Conservation (phyloP, 2,797 vertebrate genomes). For the Melopsittacus undulatus region DNA sequence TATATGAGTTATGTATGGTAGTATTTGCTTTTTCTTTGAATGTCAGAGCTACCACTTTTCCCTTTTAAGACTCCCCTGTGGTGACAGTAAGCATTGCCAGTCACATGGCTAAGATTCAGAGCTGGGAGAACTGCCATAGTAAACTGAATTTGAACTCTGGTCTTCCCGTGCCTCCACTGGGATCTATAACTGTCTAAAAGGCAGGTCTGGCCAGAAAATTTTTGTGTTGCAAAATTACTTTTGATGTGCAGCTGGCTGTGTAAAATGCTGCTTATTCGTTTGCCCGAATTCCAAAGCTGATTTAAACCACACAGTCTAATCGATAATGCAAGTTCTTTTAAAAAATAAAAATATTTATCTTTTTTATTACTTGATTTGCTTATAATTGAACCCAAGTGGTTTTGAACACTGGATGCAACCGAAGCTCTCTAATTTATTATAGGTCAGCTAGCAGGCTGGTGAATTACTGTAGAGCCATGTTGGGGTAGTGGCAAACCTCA, state of each 20-base stretch:
- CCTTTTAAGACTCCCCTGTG: conserved; percentile 67
- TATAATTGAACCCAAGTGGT: conserved; percentile 13
- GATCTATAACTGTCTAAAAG: conserved; percentile 71
- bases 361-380: conserved; percentile 18
- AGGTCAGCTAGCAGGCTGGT: background rate
- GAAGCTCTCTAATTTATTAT: background rate
- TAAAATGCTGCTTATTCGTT: conserved; percentile 49
- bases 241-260: conserved; percentile 68
- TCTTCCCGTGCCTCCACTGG: conserved; percentile 69
- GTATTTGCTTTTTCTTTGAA: conserved; percentile 62
- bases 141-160: conserved; percentile 73
- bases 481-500: background rate
- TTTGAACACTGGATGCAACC: background rate
- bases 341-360: conserved; percentile 1
- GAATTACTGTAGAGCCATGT: background rate
- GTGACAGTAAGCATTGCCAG: conserved; percentile 70
- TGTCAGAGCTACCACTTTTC: conserved; percentile 64
- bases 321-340: conserved; percentile 6
- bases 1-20: background rate
- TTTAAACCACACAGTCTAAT: conserved; percentile 37
- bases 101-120: conserved; percentile 71
- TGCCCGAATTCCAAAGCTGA: conserved; percentile 43
- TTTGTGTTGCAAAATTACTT: conserved; percentile 68
- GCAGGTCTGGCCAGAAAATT: conserved; percentile 67
- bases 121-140: conserved; percentile 71